Conservation (phyloP, 1,140 invertebrate species). For the Ooceraea biroi region DNA sequence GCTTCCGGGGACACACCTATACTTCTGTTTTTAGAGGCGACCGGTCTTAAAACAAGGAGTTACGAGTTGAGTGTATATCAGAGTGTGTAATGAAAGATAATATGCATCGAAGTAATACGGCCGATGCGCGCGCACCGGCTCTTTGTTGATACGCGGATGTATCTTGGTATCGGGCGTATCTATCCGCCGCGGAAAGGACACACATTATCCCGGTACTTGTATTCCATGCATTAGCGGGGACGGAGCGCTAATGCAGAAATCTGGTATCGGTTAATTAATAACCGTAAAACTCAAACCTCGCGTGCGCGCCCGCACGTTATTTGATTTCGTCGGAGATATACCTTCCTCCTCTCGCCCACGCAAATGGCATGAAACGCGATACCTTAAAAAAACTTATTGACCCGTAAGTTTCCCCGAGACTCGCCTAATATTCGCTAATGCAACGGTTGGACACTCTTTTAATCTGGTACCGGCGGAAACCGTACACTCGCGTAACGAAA, state of each 20-base stretch:
- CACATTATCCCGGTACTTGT: constrained; percentile 75
- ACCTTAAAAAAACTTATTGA: constrained; percentile 69
- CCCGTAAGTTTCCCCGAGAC: constrained; percentile 64
- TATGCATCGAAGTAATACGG: constrained; percentile 49
- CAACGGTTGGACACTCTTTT: constrained; percentile 57
- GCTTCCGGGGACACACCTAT: constrained; percentile 36
- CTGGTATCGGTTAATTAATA: constrained; percentile 83
- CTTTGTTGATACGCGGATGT: constrained; percentile 69
- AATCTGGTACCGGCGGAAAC: background rate
- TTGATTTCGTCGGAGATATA: constrained; percentile 75
- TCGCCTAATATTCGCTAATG: constrained; percentile 71
- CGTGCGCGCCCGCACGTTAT: constrained; percentile 70
- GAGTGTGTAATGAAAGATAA: constrained; percentile 55
- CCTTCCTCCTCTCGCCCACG: constrained; percentile 27
- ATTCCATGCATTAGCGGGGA: constrained; percentile 77
- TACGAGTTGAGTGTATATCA: constrained; percentile 45
- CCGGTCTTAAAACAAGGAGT: constrained; percentile 48
- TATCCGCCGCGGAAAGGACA: constrained; percentile 75
- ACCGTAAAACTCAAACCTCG: constrained; percentile 81
- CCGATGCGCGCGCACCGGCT: constrained; percentile 28
- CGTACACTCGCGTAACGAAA: constrained; percentile 12
- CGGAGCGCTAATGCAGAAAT: constrained; percentile 82
- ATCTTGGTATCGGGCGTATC: constrained; percentile 73
- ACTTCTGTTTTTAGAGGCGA: constrained; percentile 50
- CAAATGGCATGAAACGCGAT: constrained; percentile 73